A percentile compares a stretch with the other conserved stretches of the same genome.
These are phyloP conservation scores for Rosalia funebris DNA, from an alignment of 2,888 invertebrate species.

Conservation along the genomic window DNA sequence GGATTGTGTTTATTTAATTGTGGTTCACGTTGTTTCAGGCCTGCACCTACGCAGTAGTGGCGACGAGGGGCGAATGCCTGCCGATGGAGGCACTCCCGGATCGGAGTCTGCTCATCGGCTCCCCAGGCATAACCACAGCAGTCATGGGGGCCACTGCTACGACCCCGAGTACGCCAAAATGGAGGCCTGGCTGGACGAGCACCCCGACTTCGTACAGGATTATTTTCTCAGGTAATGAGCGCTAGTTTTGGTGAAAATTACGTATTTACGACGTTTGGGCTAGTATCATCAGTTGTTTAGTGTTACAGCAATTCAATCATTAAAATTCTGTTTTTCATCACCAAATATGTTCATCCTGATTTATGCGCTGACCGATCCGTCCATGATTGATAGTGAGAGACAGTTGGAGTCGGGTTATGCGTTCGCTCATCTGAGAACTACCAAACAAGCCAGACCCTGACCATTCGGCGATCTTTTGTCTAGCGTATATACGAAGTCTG, in stretches of 20 bases:
- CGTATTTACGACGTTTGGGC: neutral
- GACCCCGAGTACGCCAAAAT: slow-evolving; percentile 89
- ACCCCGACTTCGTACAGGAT: slow-evolving; percentile 94
- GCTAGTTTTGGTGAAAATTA: slow-evolving; percentile 32
- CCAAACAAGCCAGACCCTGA: no score
- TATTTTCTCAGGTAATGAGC: slow-evolving; percentile 93
- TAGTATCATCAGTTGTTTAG: no score
- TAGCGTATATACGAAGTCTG: no score
- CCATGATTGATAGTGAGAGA: no score
- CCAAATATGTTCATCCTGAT: no score
- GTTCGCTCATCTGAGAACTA: no score
- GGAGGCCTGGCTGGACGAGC: slow-evolving; percentile 96
- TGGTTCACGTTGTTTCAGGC: slow-evolving; percentile 76
- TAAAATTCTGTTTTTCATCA: no score
- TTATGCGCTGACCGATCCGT: no score
- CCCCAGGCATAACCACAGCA: slow-evolving; percentile 58
- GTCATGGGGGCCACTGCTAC: slow-evolving; percentile 67
- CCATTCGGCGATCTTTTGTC: no score
- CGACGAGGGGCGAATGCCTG: slow-evolving; percentile 80
- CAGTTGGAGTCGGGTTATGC: no score
- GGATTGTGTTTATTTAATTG: no score
- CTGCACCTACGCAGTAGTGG: slow-evolving; percentile 87
- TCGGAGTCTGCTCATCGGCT: slow-evolving; percentile 67
- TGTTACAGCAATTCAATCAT: no score
- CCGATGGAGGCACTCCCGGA: slow-evolving; percentile 73